These are phyloP conservation scores for Dufourea novaeangliae DNA, from an alignment of 1,140 invertebrate species.

Conservation along the genomic window DNA sequence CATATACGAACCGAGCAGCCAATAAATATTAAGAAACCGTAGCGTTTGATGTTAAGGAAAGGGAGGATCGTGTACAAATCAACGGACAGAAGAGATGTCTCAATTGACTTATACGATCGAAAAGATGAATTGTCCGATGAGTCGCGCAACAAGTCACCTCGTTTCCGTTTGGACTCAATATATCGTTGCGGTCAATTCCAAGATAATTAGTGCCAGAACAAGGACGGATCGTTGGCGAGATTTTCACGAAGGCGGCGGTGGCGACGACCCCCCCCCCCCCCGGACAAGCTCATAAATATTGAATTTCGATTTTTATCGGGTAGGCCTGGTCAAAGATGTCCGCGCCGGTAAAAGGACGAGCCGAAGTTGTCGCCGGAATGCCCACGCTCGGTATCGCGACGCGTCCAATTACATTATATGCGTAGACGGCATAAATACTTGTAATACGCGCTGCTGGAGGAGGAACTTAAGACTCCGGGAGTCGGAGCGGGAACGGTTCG, in stretches of 20 bases:
- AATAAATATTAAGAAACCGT: too few species aligned
- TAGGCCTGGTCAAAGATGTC: conserved; percentile 24
- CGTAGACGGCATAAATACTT: conserved; percentile 58
- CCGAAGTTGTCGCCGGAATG: conserved; percentile 42
- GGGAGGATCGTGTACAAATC: too few species aligned
- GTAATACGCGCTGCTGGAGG: conserved; percentile 43
- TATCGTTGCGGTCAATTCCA: not conserved
- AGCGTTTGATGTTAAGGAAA: too few species aligned
- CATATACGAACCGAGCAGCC: too few species aligned
- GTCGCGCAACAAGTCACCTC: too few species aligned
- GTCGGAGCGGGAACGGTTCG: not conserved
- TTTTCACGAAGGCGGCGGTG: conserved; percentile 10
- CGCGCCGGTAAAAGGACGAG: conserved; percentile 37
- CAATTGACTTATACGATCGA: too few species aligned
- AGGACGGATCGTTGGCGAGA: conserved; percentile 6
- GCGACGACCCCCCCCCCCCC: not conserved
- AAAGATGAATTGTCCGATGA: too few species aligned
- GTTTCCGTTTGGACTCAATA: too few species aligned
- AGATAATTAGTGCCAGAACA: not conserved
- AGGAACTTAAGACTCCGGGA: not conserved
- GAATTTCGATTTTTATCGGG: not conserved
- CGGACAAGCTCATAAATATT: conserved; percentile 38
- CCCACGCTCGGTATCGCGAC: conserved; percentile 44
- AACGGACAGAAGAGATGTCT: too few species aligned
- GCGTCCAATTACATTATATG: conserved; percentile 59